Conservation (phyloP, 1,140 invertebrate species). For the Cepaea nemoralis region DNA sequence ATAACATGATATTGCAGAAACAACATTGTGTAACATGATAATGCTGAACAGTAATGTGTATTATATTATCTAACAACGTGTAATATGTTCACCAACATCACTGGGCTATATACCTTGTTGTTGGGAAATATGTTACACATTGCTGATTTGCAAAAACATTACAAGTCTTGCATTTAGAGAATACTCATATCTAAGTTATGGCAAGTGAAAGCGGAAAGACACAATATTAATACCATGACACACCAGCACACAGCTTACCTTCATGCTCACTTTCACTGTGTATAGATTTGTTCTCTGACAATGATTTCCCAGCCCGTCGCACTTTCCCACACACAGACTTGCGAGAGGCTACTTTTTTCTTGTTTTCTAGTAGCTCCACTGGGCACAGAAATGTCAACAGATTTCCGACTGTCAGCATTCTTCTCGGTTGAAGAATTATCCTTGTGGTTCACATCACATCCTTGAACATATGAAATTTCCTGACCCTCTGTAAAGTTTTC, state of each 20-base stretch:
- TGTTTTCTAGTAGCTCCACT: not conserved
- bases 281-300: not conserved
- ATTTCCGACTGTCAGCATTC: not conserved
- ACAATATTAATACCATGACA: too few species aligned
- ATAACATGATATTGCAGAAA: too few species aligned
- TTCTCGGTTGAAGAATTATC: not conserved
- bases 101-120: too few species aligned
- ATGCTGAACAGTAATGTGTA: too few species aligned
- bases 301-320: not conserved
- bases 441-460: not conserved
- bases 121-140: too few species aligned
- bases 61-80: too few species aligned
- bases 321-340: not conserved
- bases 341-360: not conserved
- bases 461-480: not conserved
- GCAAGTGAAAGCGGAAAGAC: too few species aligned
- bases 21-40: too few species aligned
- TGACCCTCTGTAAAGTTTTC: not conserved
- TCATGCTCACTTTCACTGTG: not conserved
- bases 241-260: not conserved
- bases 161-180: too few species aligned
- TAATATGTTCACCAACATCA: too few species aligned
- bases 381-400: not conserved
- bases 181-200: too few species aligned
- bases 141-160: too few species aligned